phyloP scores from a whole-genome alignment of 2,888 invertebrate genomes.

The Laspeyria flexula region DNA sequence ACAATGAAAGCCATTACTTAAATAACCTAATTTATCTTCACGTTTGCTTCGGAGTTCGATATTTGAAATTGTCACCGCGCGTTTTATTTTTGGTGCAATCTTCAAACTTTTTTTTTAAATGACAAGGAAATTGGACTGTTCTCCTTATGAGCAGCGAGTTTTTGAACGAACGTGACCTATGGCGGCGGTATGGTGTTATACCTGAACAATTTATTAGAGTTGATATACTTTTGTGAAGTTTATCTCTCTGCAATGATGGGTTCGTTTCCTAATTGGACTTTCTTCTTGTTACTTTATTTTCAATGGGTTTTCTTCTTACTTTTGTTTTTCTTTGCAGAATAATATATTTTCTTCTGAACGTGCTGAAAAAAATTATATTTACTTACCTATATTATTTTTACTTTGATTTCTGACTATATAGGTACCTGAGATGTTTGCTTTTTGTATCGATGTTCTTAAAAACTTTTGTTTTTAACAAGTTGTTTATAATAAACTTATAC shows the following conservation, averaged over 20 bases:
- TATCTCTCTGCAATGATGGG: conserved; percentile 8
- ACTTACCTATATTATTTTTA: no score
- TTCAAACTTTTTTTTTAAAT: conserved; percentile 10
- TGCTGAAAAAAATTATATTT: neutral
- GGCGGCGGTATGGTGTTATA: no score
- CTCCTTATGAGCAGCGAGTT: no score
- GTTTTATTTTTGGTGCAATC: neutral
- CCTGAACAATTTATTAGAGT: conserved; percentile 13
- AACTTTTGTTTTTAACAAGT: no score
- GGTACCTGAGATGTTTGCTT: no score
- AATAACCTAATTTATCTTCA: no score
- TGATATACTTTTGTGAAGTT: conserved; percentile 11
- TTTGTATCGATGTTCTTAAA: no score
- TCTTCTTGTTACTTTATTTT: conserved; percentile 8
- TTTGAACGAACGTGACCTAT: conserved; percentile 34
- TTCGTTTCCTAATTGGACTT: conserved; percentile 26
- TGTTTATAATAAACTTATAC: no score
- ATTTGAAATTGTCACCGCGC: neutral
- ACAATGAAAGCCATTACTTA: no score
- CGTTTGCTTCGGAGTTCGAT: no score
- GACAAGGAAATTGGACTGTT: conserved; percentile 15
- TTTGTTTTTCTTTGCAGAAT: neutral
- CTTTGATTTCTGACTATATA: no score
- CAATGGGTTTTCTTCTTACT: conserved; percentile 1
- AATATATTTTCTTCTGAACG: neutral